Percentiles rank a stretch among this genome's conserved stretches.
These are phyloP conservation scores for Cynodonichthys magdalenae DNA, from an alignment of 2,797 vertebrate species.

Conservation along the genomic window DNA sequence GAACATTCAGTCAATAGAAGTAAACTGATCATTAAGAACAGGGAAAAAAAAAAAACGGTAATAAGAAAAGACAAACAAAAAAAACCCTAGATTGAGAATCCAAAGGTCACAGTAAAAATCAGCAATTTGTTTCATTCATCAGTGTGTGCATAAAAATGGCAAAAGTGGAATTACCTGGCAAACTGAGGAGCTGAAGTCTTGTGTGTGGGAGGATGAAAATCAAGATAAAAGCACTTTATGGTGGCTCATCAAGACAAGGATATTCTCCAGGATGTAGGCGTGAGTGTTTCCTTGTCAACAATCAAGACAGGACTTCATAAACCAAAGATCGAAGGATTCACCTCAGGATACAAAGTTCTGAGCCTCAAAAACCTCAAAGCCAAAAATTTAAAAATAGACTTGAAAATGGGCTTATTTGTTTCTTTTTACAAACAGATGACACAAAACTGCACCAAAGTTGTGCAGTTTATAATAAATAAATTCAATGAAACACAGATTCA, in stretches of 20 bases:
- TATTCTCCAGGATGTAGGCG: constrained; percentile 21
- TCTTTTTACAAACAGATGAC: constrained; percentile 1
- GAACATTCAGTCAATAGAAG: neutral
- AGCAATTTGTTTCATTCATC: constrained; percentile 7
- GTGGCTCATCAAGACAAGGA: constrained; percentile 14
- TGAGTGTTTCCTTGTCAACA: constrained; percentile 19
- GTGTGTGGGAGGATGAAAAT: constrained; percentile 11
- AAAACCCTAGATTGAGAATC: neutral
- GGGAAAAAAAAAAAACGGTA: neutral
- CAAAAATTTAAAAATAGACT: neutral
- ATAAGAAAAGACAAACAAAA: neutral
- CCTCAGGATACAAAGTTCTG: constrained; percentile 9
- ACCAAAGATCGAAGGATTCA: constrained; percentile 11
- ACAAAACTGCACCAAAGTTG: neutral
- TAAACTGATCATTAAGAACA: neutral
- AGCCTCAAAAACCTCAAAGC: neutral
- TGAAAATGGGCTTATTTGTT: neutral
- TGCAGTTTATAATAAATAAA: neutral
- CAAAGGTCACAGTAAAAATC: constrained; percentile 8
- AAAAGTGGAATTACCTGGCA: neutral
- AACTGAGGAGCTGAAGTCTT: neutral
- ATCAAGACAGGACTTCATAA: constrained; percentile 10
- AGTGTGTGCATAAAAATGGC: neutral
- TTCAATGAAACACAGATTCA: neutral
- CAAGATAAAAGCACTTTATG: constrained; percentile 3